phyloP scores from a whole-genome alignment of 2,113 vertebrate genomes.

The Hemicordylus capensis region DNA sequence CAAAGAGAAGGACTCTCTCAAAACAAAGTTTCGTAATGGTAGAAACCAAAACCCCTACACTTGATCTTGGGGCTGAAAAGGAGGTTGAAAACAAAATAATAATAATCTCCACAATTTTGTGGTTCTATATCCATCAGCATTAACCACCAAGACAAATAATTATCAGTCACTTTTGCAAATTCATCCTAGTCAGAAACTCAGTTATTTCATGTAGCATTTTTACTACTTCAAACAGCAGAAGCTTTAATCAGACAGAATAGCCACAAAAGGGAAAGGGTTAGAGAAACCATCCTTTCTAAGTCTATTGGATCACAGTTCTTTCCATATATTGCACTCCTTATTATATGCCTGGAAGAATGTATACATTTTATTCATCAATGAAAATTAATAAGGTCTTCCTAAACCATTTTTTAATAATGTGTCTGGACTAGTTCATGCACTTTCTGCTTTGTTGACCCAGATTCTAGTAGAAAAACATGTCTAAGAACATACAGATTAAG shows the following conservation, averaged over 20 bases:
- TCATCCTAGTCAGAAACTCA: not conserved
- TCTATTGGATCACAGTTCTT: not conserved
- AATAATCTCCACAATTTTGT: not conserved
- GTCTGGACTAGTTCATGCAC: not conserved
- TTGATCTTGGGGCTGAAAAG: too few relatives aligned
- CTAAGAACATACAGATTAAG: not conserved
- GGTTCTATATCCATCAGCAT: not conserved
- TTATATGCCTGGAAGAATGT: not conserved
- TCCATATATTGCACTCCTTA: not conserved
- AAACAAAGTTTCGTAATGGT: too few relatives aligned
- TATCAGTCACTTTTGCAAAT: not conserved
- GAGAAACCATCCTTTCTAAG: not conserved
- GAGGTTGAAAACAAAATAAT: not conserved
- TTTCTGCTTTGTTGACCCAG: not conserved
- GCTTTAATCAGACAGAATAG: not conserved
- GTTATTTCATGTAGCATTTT: not conserved
- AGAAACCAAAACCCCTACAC: too few relatives aligned
- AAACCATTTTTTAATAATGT: not conserved
- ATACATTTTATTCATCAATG: not conserved
- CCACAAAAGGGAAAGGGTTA: not conserved
- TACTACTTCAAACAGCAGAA: not conserved
- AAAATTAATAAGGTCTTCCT: not conserved
- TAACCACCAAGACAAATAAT: not conserved
- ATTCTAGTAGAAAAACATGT: not conserved
- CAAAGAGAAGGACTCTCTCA: too few relatives aligned